A percentile compares a stretch with the other conserved stretches of the same genome.
Evolutionary conservation across 2,888 invertebrate genomes (phyloP).

Genomic region (Lissonota sp.): DNA sequence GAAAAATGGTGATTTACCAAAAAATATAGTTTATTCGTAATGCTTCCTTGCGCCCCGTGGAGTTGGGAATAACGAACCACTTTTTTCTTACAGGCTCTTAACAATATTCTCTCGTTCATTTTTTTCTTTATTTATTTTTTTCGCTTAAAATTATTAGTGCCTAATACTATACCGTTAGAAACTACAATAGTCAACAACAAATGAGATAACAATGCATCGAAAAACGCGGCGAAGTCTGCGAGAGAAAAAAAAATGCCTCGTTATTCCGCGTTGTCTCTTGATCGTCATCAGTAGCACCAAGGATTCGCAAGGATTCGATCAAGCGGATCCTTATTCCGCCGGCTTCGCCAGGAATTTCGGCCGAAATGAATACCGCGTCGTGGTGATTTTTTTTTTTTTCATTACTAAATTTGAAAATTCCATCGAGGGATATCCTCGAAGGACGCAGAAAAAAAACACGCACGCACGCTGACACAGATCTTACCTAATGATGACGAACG

Average conservation of each 20-base stretch:
- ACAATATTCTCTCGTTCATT: slow-evolving; percentile 32
- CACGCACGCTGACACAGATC: not conserved
- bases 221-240: slow-evolving; percentile 67
- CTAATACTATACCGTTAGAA: slow-evolving; percentile 71
- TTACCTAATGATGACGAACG: slow-evolving; percentile 41
- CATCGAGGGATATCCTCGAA: slow-evolving; percentile 13
- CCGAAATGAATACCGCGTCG: slow-evolving; percentile 58
- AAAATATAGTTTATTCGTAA: slow-evolving; percentile 68
- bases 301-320: slow-evolving; percentile 1
- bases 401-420: slow-evolving; percentile 21
- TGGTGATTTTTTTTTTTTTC: slow-evolving; percentile 45
- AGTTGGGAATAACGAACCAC: slow-evolving; percentile 52
- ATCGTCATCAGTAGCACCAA: slow-evolving; percentile 22
- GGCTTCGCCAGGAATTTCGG: slow-evolving; percentile 66
- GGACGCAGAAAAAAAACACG: slow-evolving; percentile 11
- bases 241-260: slow-evolving; percentile 47
- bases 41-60: slow-evolving; percentile 52
- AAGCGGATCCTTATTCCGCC: not conserved
- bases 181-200: slow-evolving; percentile 81
- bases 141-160: slow-evolving; percentile 65
- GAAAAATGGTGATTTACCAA: slow-evolving; percentile 55
- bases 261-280: slow-evolving; percentile 46
- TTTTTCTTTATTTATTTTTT: slow-evolving; percentile 46
- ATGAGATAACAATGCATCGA: slow-evolving; percentile 78
- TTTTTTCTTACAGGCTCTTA: slow-evolving; percentile 49